Evolutionary conservation across 2,797 vertebrate genomes (phyloP).

Genomic region (Anabacerthia variegaticeps): DNA sequence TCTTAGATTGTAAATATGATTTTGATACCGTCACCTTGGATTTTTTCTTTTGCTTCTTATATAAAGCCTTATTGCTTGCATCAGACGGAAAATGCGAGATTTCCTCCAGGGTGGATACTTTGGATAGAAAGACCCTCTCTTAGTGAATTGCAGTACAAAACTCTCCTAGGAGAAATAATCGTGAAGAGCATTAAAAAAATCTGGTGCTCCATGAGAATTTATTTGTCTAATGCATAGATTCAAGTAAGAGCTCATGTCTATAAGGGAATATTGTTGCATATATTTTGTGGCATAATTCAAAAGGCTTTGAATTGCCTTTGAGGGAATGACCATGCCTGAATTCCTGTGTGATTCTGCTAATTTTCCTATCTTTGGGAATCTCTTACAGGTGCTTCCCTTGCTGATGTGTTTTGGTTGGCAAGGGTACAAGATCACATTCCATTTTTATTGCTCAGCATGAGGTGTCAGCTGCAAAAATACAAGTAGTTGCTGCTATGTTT

Average conservation of each 20-base stretch:
- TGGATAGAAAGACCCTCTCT: neutral
- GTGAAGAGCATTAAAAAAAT: neutral
- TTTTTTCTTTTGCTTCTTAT: neutral
- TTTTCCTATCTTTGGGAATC: neutral
- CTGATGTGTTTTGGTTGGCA: neutral
- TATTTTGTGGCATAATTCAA: neutral
- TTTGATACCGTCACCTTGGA: neutral
- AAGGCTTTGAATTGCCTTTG: neutral
- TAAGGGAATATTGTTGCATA: neutral
- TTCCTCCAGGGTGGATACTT: neutral
- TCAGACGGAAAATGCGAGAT: neutral
- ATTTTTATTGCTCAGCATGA: neutral
- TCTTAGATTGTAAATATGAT: neutral
- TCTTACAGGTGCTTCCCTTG: neutral
- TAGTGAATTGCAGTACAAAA: neutral
- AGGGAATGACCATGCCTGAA: neutral
- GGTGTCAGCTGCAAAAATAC: neutral
- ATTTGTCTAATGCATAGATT: neutral
- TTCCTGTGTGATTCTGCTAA: neutral
- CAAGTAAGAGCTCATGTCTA: neutral
- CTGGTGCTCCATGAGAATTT: neutral
- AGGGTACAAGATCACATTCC: neutral
- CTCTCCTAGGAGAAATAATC: neutral
- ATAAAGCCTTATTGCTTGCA: neutral
- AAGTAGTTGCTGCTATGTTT: neutral